Evolutionary conservation across 2,888 invertebrate genomes (phyloP).

Genomic region (Netelia fuscicornis): DNA sequence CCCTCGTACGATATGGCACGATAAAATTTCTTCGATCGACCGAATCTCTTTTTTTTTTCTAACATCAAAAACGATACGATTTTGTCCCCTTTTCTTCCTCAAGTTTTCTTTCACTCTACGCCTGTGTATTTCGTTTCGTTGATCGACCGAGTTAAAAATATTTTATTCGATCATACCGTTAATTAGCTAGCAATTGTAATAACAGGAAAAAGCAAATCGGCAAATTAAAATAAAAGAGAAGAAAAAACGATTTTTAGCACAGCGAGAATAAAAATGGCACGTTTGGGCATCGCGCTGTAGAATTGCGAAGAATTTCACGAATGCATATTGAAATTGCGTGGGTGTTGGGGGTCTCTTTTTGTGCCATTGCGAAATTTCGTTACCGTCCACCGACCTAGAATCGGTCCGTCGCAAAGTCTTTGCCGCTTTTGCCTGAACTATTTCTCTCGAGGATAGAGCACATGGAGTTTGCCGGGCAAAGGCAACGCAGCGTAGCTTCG

Average conservation of each 20-base stretch:
- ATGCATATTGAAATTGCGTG: constrained; percentile 44
- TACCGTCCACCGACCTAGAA: constrained; percentile 35
- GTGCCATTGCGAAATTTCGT: constrained; percentile 35
- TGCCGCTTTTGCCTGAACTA: constrained; percentile 31
- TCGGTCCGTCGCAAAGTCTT: constrained; percentile 15
- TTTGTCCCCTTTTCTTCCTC: background rate
- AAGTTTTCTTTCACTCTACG: background rate
- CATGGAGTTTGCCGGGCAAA: constrained; percentile 9
- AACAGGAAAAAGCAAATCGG: too few relatives aligned
- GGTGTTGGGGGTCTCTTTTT: constrained; percentile 10
- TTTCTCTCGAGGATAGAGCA: constrained; percentile 33
- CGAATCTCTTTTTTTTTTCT: constrained; percentile 31
- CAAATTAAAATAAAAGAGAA: too few relatives aligned
- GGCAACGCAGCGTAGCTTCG: constrained; percentile 27
- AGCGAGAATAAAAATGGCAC: too few relatives aligned
- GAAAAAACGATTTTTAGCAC: too few relatives aligned
- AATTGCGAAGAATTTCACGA: constrained; percentile 41
- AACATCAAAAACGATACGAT: constrained; percentile 13
- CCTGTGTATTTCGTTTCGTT: too few relatives aligned
- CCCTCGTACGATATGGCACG: background rate
- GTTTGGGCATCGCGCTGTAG: background rate
- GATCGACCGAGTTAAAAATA: too few relatives aligned
- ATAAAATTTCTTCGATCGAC: constrained; percentile 26
- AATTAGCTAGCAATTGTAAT: too few relatives aligned
- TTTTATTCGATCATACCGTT: too few relatives aligned